Evolutionary conservation across 2,113 vertebrate genomes (phyloP), one percentile per base, ranked within the genome.

Genomic region (Brachyhypopomus gauderio): DNA sequence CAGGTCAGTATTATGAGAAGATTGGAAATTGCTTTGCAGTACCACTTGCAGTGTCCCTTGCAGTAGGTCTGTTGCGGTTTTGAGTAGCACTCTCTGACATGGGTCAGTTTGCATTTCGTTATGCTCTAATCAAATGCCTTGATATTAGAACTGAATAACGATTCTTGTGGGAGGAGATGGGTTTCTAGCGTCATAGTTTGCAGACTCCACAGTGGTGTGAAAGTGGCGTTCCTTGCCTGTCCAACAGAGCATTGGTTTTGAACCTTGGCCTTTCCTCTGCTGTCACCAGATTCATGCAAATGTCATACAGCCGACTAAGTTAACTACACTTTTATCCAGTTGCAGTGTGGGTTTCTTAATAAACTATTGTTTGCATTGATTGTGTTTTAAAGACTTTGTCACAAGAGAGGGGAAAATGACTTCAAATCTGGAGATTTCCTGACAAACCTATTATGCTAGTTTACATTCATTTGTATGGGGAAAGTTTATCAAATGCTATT

Each of bases 1-100:
- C 98, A 99, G 96, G 98, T 98, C 48, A 78, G 86, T 71, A 45
- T 69, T 22, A 1, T 63, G 45, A 14, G 12, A 52, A 52, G 45
- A 12, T 45, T 52, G 45, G 8, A 19, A 19, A 9, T n/a, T 7
- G 34, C 25, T 75, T 52, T 52, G 45, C 45, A 52, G 45, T 11
- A 14, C 1, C 45, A 11, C 12, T 52, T 14, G 12, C 45, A 14
- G 45, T 52, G 45, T 52, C 45, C 45, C 12, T 14, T 52, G 45
- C 45, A 14, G 45, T 14, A 14, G 45, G 45, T 52, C 12, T 14
- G 12, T 8, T 52, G 45, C 12, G 12, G 9, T 52, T 14, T 52
- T 52, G 45, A 52, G 12, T 52, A 14, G 12, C 41, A 5, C 41
- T 2, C 30, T 0, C 23, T 14, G 20, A 16, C 60, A 16, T 5